Evolutionary conservation across 2,113 vertebrate species (phyloP).

Genomic region (Balaenoptera acutorostrata): DNA sequence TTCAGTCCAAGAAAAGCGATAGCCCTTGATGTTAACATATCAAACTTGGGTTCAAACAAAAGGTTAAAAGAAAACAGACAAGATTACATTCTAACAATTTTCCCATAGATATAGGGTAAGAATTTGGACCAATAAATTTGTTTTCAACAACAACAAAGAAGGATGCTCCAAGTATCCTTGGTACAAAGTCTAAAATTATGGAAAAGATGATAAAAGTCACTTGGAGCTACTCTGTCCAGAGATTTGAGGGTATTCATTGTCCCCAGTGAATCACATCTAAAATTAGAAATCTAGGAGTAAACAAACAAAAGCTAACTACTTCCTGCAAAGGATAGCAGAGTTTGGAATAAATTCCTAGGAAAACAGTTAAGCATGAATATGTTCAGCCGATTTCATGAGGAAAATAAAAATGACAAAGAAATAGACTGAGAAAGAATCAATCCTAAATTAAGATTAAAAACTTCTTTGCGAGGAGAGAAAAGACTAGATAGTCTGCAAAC

Average conservation of each 20-base stretch:
- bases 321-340: background rate
- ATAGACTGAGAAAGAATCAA: background rate
- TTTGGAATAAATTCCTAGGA: constrained; percentile 13
- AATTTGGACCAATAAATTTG: constrained; percentile 22
- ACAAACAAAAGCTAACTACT: constrained; percentile 10
- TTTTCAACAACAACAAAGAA: background rate
- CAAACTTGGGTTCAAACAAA: constrained; percentile 20
- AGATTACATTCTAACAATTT: background rate
- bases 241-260: background rate
- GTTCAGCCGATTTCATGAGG: background rate
- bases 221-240: background rate
- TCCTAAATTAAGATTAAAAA: background rate
- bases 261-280: background rate
- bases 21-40: background rate
- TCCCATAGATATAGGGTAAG: background rate
- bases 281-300: constrained; percentile 12
- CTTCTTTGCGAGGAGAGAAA: background rate
- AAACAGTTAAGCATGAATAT: background rate
- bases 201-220: background rate
- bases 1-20: background rate
- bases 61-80: constrained; percentile 19
- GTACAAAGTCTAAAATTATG: background rate
- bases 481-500: background rate
- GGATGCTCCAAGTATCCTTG: background rate
- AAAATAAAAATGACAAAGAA: constrained; percentile 10